These are phyloP conservation scores for Alca torda DNA, from an alignment of 2,797 vertebrate species.

Conservation along the genomic window DNA sequence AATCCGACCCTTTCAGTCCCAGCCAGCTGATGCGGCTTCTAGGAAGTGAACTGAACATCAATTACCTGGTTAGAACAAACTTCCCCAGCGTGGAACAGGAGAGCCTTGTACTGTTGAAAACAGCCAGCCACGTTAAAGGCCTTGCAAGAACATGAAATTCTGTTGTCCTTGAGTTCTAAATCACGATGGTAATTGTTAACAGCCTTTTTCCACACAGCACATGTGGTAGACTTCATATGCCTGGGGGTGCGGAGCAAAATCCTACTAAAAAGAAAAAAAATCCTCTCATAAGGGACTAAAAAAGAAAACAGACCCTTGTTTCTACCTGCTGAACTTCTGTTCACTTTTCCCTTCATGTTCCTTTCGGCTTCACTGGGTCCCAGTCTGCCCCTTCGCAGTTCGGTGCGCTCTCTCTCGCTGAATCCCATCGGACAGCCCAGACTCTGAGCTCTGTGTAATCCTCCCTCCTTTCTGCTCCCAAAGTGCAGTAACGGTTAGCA, in stretches of 20 bases:
- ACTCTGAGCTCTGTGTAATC: background rate
- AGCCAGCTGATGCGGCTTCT: background rate
- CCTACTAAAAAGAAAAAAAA: background rate
- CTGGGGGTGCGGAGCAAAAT: background rate
- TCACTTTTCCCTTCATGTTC: background rate
- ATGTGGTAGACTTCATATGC: accelerated
- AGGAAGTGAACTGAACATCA: accelerated
- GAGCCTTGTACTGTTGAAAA: accelerated
- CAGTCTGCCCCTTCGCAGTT: background rate
- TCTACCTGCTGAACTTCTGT: background rate
- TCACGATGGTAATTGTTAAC: accelerated
- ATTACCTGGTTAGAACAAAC: background rate
- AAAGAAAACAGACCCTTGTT: background rate
- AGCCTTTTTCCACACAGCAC: accelerated
- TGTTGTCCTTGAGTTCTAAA: accelerated
- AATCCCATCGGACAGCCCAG: background rate
- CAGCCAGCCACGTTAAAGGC: background rate
- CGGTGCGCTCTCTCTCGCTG: accelerated
- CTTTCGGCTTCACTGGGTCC: background rate
- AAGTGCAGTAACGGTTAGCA: background rate
- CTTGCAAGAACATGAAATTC: background rate
- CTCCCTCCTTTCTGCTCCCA: background rate
- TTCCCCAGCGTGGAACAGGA: background rate
- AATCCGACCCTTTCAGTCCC: background rate
- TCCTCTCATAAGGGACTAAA: background rate